Percentiles rank a stretch among this genome's conserved stretches.
These are phyloP conservation scores for Hermetia illucens DNA, from an alignment of 1,140 invertebrate genomes.

Conservation along the genomic window DNA sequence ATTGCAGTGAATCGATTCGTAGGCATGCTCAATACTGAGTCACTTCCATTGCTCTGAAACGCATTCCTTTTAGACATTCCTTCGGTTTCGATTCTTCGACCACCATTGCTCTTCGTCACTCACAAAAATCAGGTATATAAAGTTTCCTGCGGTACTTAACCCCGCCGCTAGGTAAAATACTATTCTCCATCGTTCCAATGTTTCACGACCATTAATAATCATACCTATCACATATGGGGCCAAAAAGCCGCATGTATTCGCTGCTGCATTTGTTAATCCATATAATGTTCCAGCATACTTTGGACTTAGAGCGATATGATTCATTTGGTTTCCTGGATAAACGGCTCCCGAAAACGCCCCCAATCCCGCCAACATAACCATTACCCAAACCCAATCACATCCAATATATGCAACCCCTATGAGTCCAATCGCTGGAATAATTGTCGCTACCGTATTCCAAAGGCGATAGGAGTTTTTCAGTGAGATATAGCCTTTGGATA, in stretches of 20 bases:
- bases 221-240: constrained; percentile 66
- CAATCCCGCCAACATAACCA: constrained; percentile 52
- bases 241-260: constrained; percentile 75
- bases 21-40: too few species aligned
- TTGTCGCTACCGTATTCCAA: constrained; percentile 60
- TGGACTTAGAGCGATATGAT: constrained; percentile 76
- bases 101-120: constrained; percentile 69
- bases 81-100: constrained; percentile 28
- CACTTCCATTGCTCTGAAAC: too few species aligned
- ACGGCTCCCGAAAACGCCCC: constrained; percentile 58
- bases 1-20: too few species aligned
- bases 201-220: constrained; percentile 62
- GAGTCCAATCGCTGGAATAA: constrained; percentile 57
- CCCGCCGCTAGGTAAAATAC: constrained; percentile 77
- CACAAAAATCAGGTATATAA: constrained; percentile 70
- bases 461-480: constrained; percentile 54
- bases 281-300: constrained; percentile 76
- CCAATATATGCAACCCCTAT: constrained; percentile 62
- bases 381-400: constrained; percentile 52
- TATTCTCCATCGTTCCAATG: constrained; percentile 66
- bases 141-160: constrained; percentile 60
- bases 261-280: constrained; percentile 75
- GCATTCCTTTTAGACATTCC: too few species aligned
- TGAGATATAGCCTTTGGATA: constrained; percentile 45
- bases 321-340: constrained; percentile 71